Evolutionary conservation across 1,140 invertebrate species (phyloP).

Genomic region (Zaprionus capensis): DNA sequence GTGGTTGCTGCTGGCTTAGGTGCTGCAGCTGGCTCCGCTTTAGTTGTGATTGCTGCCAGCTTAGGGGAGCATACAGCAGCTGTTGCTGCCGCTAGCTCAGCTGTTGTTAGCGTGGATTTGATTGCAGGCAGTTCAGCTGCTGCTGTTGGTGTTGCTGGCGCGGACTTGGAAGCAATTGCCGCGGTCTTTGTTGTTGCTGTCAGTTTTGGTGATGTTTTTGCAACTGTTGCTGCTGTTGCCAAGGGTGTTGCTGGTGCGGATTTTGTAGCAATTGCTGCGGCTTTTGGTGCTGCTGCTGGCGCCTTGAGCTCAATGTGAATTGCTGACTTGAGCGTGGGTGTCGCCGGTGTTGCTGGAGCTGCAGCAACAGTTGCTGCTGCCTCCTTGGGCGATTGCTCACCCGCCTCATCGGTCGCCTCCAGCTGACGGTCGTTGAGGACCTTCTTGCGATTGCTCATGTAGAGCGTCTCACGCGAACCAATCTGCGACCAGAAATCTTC

Average conservation of each 20-base stretch:
- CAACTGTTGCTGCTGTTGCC: conserved; percentile 14
- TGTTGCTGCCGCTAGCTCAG: conserved; percentile 13
- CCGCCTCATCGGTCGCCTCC: conserved; percentile 35
- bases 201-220: conserved; percentile 18
- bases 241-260: conserved; percentile 13
- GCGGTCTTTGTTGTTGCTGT: conserved; percentile 6
- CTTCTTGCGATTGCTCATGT: conserved; percentile 81
- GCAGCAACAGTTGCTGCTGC: conserved; percentile 8
- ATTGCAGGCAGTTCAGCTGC: conserved; percentile 18
- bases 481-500: conserved; percentile 84
- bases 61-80: conserved; percentile 9
- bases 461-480: conserved; percentile 76
- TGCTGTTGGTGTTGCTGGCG: conserved; percentile 8
- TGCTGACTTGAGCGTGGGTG: conserved; percentile 56
- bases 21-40: conserved; percentile 16
- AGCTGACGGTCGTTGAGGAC: conserved; percentile 53
- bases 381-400: conserved; percentile 9
- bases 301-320: conserved; percentile 54
- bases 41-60: neutral
- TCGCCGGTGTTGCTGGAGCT: conserved; percentile 22
- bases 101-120: conserved; percentile 2
- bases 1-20: neutral
- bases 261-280: conserved; percentile 18
- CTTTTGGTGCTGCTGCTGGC: conserved; percentile 8
- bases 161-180: neutral